Conservation (phyloP, 2,888 invertebrate genomes). For the Polymixis flavicincta region DNA sequence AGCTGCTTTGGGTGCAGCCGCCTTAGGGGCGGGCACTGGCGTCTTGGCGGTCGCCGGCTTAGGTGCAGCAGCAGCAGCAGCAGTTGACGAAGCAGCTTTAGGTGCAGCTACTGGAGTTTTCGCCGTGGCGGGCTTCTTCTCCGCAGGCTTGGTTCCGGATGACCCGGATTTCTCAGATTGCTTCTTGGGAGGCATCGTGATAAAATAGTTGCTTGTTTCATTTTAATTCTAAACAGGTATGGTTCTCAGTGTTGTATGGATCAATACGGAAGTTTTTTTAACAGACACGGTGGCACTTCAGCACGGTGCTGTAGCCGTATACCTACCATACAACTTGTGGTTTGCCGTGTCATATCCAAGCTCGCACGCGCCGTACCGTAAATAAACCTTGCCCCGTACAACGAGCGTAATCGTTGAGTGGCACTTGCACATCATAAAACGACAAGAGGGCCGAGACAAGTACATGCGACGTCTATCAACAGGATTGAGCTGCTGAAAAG, state of each 20-base stretch:
- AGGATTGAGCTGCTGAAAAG: background rate
- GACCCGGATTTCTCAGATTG: no score
- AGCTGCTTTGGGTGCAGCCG: constrained; percentile 82
- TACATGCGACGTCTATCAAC: background rate
- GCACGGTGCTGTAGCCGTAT: no score
- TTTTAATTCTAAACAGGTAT: no score
- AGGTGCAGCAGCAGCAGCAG: constrained; percentile 73
- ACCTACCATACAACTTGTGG: no score
- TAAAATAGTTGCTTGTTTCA: no score
- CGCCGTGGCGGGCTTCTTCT: constrained; percentile 85
- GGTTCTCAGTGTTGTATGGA: background rate
- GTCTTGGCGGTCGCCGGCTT: constrained; percentile 84
- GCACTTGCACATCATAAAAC: background rate
- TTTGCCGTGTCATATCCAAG: no score
- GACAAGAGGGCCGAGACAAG: background rate
- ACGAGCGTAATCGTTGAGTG: background rate
- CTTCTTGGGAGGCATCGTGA: no score
- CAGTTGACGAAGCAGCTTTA: constrained; percentile 79
- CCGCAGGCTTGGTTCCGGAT: constrained; percentile 86
- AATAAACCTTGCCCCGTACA: background rate
- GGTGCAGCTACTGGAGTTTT: constrained; percentile 87
- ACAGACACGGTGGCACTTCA: background rate
- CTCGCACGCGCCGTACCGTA: background rate
- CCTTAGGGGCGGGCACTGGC: constrained; percentile 86
- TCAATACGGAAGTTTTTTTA: no score